Evolutionary conservation across 2,113 vertebrate species (phyloP).

Genomic region (Caranx melampygus): DNA sequence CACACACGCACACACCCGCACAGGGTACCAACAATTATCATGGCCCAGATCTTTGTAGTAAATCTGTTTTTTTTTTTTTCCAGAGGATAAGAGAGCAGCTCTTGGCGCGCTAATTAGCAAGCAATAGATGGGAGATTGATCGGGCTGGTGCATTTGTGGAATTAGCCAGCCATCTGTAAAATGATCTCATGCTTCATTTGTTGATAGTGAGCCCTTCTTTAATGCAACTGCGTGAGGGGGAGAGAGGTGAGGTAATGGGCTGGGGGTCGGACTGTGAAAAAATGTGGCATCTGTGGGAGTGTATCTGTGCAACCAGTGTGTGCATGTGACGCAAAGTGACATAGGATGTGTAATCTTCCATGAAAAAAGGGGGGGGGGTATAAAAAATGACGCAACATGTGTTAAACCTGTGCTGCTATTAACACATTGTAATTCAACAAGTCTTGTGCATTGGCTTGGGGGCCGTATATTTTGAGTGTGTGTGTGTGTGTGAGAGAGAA

Average conservation of each 20-base stretch:
- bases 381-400: slow-evolving; percentile 14
- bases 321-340: slow-evolving; percentile 9
- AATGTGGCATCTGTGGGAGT: slow-evolving; percentile 11
- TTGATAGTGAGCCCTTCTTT: slow-evolving; percentile 62
- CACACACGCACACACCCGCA: slow-evolving; percentile 22
- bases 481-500: slow-evolving; percentile 1
- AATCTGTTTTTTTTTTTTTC: slow-evolving; percentile 54
- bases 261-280: slow-evolving; percentile 27
- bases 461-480: background rate
- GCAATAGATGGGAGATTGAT: slow-evolving; percentile 79
- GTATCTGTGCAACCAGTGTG: background rate
- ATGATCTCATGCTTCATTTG: slow-evolving; percentile 82
- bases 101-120: slow-evolving; percentile 77
- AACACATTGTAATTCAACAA: slow-evolving; percentile 17
- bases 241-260: slow-evolving; percentile 63
- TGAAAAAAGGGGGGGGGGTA: background rate
- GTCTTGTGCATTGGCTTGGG: background rate
- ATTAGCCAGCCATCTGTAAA: slow-evolving; percentile 82
- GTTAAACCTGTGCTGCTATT: slow-evolving; percentile 2
- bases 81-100: slow-evolving; percentile 53
- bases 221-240: slow-evolving; percentile 40
- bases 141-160: slow-evolving; percentile 79
- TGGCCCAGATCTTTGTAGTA: slow-evolving; percentile 66
- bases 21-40: slow-evolving; percentile 53
- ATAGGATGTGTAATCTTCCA: background rate